Evolutionary conservation across 2,113 vertebrate species (phyloP).

Genomic region (Callithrix jacchus): DNA sequence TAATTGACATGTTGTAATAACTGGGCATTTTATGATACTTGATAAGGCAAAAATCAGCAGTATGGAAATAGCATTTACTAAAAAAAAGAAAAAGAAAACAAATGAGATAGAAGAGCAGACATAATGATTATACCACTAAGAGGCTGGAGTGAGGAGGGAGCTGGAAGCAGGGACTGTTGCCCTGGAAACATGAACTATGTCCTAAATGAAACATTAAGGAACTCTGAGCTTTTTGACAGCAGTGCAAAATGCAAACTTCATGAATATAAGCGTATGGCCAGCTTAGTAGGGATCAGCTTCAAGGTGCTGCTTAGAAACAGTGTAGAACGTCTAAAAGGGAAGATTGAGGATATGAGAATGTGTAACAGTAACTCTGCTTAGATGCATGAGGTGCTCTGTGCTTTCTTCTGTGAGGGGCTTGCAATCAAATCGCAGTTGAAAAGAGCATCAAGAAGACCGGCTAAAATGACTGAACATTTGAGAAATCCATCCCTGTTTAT

Average conservation of each 20-base stretch:
- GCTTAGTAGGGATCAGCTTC: not conserved
- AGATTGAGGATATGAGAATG: not conserved
- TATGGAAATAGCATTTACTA: slow-evolving; percentile 9
- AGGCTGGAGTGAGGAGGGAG: not conserved
- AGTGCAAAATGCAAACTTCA: slow-evolving; percentile 10
- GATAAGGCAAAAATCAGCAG: not conserved
- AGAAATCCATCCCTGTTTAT: not conserved
- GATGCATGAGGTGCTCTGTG: not conserved
- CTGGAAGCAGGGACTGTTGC: not conserved
- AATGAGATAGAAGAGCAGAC: not conserved
- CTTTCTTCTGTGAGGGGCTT: not conserved
- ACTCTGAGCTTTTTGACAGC: not conserved
- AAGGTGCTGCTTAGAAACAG: not conserved
- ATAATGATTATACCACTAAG: not conserved
- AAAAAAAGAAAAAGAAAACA: not conserved
- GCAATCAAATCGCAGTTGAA: not conserved
- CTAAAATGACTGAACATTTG: not conserved
- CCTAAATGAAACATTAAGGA: slow-evolving; percentile 1
- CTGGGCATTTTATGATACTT: not conserved
- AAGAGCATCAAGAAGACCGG: not conserved
- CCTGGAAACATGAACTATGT: not conserved
- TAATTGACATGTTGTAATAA: not conserved
- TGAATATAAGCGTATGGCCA: not conserved
- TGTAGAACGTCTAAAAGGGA: not conserved
- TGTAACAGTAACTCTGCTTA: not conserved